Percentiles rank a stretch among this genome's conserved stretches.
Evolutionary conservation across 30 jellyfish, hydroid and myxozoan genomes (phyloP).

Genomic region (Turritopsis dohrnii): DNA sequence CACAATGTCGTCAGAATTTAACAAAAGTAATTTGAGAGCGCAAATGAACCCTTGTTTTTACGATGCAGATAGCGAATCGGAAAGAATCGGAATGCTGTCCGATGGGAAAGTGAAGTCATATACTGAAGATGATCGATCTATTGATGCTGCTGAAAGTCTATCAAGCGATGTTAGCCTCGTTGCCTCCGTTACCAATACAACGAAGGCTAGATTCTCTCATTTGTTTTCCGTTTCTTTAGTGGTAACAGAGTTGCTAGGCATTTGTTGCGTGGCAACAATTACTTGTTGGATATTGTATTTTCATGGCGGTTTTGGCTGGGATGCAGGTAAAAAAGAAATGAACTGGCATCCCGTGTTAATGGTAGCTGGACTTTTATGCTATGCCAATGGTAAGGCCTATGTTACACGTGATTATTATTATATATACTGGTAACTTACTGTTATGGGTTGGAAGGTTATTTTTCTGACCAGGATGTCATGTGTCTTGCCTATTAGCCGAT

Average conservation of each 20-base stretch:
- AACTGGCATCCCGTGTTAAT: constrained; percentile 14
- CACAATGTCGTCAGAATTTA: too few relatives aligned
- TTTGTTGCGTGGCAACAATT: not conserved
- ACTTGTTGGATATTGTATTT: constrained; percentile 10
- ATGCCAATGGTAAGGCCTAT: constrained; percentile 10
- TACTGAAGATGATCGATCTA: not conserved
- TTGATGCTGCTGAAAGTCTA: not conserved
- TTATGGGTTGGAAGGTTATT: not conserved
- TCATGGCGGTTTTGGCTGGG: not conserved
- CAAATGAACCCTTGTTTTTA: constrained; percentile 5
- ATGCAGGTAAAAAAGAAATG: not conserved
- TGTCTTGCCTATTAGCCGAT: too few relatives aligned
- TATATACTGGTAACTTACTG: not conserved
- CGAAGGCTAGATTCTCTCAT: not conserved
- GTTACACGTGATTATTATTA: not conserved
- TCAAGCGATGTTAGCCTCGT: not conserved
- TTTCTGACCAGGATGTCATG: too few relatives aligned
- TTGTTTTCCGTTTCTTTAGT: not conserved
- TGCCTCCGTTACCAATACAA: not conserved
- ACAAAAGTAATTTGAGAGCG: too few relatives aligned
- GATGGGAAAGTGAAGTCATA: not conserved
- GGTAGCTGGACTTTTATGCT: constrained; percentile 5
- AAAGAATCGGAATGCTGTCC: not conserved
- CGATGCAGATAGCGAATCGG: not conserved
- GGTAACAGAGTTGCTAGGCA: not conserved